A percentile compares a stretch with the other conserved stretches of the same genome.
Evolutionary conservation across 2,797 vertebrate species (phyloP).

Genomic region (Acanthiza pusilla): DNA sequence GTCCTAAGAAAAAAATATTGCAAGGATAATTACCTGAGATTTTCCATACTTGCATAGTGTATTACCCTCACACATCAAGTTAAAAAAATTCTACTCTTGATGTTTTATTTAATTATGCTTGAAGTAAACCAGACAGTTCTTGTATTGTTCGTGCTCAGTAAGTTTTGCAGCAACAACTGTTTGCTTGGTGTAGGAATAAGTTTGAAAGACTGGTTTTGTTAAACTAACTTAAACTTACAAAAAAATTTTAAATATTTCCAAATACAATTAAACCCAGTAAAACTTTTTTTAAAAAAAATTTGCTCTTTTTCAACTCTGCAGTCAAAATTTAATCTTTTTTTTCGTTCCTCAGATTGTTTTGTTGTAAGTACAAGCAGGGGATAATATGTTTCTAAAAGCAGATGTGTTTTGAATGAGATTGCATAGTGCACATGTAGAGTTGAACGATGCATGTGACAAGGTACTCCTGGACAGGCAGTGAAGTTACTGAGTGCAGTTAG

Average conservation of each 20-base stretch:
- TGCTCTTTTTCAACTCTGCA: not conserved
- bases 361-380: not conserved
- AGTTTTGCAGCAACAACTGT: not conserved
- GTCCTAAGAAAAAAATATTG: not conserved
- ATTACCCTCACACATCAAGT: not conserved
- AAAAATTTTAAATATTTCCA: not conserved
- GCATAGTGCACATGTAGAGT: too few species aligned
- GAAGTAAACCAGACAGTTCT: not conserved
- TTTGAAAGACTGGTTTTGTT: not conserved
- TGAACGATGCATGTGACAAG: not conserved
- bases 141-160: not conserved
- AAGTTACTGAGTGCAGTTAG: not conserved
- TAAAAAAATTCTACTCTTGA: not conserved
- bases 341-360: not conserved
- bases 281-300: not conserved
- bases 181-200: not conserved
- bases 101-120: not conserved
- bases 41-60: not conserved
- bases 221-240: not conserved
- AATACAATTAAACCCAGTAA: not conserved
- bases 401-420: not conserved
- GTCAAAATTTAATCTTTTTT: not conserved
- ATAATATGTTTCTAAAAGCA: not conserved
- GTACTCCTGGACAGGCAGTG: not conserved
- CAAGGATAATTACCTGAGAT: not conserved